Evolutionary conservation across 1,140 invertebrate genomes (phyloP).

Genomic region (Trinorchestia longiramus): DNA sequence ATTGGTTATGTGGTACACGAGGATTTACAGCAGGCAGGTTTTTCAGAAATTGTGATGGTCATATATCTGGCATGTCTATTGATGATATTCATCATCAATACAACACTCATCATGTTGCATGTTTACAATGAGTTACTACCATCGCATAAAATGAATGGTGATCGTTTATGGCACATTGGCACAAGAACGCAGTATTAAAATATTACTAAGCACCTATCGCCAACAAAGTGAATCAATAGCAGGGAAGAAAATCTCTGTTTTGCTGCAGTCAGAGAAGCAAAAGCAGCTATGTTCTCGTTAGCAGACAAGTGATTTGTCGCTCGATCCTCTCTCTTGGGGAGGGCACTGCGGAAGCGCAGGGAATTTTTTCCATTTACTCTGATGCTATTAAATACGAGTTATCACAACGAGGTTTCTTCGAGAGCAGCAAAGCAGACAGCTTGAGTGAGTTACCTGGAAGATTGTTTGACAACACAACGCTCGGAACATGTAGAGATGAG

Average conservation of each 20-base stretch:
- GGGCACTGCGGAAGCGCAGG: background rate
- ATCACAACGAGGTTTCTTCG: background rate
- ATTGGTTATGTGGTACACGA: background rate
- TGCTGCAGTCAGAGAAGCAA: background rate
- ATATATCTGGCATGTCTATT: background rate
- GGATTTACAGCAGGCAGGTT: background rate
- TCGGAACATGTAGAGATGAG: background rate
- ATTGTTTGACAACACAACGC: background rate
- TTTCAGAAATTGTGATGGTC: background rate
- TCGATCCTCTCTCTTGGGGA: background rate
- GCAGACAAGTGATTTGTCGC: background rate
- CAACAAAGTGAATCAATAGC: background rate
- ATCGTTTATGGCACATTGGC: background rate
- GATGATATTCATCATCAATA: background rate
- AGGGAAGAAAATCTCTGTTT: background rate
- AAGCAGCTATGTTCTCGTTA: background rate
- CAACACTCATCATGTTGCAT: background rate
- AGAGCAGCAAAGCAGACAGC: background rate
- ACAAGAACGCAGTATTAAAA: background rate
- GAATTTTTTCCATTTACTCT: background rate
- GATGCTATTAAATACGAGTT: background rate
- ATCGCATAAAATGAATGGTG: too few species aligned
- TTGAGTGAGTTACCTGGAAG: background rate
- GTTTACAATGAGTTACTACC: too few species aligned
- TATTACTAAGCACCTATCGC: background rate